A percentile compares a stretch with the other conserved stretches of the same genome.
Conservation (phyloP, 2,797 vertebrate genomes). For the Ceryle rudis region DNA sequence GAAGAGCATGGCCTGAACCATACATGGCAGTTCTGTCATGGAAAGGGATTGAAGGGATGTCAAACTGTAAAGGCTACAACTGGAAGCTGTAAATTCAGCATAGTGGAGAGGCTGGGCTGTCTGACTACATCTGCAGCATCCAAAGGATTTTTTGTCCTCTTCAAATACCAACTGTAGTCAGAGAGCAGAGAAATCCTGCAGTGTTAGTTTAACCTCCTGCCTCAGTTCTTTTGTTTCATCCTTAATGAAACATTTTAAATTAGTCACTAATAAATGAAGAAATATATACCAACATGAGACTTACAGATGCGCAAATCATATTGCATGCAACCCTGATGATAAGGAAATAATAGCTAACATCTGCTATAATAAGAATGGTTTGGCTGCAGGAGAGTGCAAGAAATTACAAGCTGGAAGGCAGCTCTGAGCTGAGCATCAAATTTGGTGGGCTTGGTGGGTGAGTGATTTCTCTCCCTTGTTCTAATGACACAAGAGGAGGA, state of each 20-base stretch:
- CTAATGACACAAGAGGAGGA: background rate
- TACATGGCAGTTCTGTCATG: background rate
- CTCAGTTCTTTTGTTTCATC: conserved; percentile 18
- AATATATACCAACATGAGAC: conserved; percentile 15
- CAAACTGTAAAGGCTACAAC: background rate
- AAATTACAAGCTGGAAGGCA: conserved; percentile 13
- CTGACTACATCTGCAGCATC: background rate
- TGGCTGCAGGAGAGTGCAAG: background rate
- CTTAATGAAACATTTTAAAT: conserved; percentile 53
- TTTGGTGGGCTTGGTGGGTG: background rate
- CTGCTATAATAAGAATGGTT: conserved; percentile 9
- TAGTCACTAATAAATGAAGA: background rate
- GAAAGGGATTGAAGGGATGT: background rate
- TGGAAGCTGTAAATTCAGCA: background rate
- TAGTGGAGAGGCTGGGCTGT: background rate
- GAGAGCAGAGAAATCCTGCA: background rate
- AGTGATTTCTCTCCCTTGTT: background rate
- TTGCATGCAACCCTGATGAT: background rate
- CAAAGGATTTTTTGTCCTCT: background rate
- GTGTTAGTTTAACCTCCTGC: conserved; percentile 27
- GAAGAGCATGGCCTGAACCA: background rate
- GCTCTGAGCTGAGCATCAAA: background rate
- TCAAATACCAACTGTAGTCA: background rate
- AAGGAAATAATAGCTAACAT: conserved; percentile 52
- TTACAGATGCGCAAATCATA: background rate